Conservation (phyloP, 2,113 vertebrate genomes). For the Tupaia chinensis region DNA sequence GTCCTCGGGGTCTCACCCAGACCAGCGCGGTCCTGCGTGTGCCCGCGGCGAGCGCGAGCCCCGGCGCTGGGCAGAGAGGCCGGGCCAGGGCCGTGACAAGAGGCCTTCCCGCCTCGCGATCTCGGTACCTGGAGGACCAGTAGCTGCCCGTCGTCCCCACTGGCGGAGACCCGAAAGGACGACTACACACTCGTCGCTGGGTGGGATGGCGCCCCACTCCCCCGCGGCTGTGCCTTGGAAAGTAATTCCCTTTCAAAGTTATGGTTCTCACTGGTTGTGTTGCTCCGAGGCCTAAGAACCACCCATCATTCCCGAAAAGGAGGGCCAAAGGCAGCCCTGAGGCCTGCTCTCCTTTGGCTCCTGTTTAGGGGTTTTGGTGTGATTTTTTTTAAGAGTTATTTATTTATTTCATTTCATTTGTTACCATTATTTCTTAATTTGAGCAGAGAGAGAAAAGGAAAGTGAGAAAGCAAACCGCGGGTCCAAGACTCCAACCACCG, state of each 20-base stretch:
- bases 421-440: no score
- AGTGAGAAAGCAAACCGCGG: no score
- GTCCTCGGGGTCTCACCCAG: no score
- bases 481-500: no score
- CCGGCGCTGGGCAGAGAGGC: fast-evolving
- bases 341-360: neutral
- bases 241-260: neutral
- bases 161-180: no score
- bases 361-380: no score
- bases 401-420: no score
- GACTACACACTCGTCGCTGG: neutral
- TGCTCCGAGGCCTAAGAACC: neutral
- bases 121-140: no score
- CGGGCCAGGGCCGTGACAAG: neutral
- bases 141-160: neutral
- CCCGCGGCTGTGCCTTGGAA: neutral
- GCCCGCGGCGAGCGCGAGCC: fast-evolving
- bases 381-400: no score
- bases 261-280: neutral
- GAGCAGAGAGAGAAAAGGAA: no score
- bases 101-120: no score
- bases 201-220: neutral
- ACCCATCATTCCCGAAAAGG: neutral
- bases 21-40: fast-evolving
- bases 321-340: neutral